These are phyloP conservation scores for Erpornis zantholeuca DNA, from an alignment of 2,113 vertebrate genomes.

Conservation along the genomic window DNA sequence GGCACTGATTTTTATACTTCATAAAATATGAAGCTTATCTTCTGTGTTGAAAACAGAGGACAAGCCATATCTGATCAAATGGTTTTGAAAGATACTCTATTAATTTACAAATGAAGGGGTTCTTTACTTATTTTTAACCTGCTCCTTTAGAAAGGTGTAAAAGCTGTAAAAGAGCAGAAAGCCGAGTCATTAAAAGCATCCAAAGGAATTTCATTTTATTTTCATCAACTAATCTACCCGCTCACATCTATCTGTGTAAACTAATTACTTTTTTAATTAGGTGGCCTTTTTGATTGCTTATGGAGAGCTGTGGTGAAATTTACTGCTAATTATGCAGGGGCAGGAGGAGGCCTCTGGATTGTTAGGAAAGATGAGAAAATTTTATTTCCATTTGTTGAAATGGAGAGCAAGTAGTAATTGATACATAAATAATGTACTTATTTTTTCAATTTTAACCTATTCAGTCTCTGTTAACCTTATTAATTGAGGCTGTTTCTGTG, in stretches of 20 bases:
- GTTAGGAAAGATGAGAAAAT: conserved; percentile 28
- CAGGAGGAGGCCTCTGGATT: conserved; percentile 31
- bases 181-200: conserved; percentile 31
- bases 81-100: background rate
- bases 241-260: conserved; percentile 54
- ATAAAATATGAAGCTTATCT: background rate
- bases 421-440: conserved; percentile 37
- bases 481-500: background rate
- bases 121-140: background rate
- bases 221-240: conserved; percentile 52
- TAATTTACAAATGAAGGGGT: background rate
- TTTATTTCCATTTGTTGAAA: conserved; percentile 57
- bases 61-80: background rate
- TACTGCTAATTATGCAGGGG: conserved; percentile 45
- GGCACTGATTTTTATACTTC: background rate
- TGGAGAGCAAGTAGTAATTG: conserved; percentile 14
- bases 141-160: background rate
- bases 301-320: conserved; percentile 49
- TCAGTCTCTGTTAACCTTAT: conserved; percentile 35
- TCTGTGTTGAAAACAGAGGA: background rate
- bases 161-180: conserved; percentile 10
- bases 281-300: conserved; percentile 57
- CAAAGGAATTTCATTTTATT: conserved; percentile 47
- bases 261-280: conserved; percentile 67
- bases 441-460: conserved; percentile 45